Evolutionary conservation across 2,888 invertebrate genomes (phyloP).

Genomic region (Morinoia aosen): DNA sequence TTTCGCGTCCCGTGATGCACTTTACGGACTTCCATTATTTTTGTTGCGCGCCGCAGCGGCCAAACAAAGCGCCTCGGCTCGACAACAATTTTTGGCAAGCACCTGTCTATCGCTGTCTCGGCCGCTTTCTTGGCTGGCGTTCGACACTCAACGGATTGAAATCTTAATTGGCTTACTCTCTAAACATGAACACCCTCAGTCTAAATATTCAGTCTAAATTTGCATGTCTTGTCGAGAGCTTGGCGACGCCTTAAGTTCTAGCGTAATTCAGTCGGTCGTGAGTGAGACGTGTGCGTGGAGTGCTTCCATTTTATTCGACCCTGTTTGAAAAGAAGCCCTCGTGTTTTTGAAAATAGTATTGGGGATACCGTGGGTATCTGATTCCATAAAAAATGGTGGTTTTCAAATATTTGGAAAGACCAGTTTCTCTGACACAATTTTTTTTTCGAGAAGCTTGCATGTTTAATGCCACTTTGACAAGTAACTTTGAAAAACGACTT

Average conservation of each 20-base stretch:
- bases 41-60: neutral
- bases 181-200: neutral
- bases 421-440: neutral
- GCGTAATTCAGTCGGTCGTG: slow-evolving; percentile 8
- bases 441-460: neutral
- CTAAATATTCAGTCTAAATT: slow-evolving; percentile 34
- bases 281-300: neutral
- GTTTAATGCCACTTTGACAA: neutral
- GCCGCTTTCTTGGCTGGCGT: neutral
- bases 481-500: neutral
- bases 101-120: slow-evolving; percentile 37
- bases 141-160: slow-evolving; percentile 32
- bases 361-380: neutral
- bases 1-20: neutral
- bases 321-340: neutral
- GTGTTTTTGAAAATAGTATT: neutral
- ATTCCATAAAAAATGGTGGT: neutral
- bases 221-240: slow-evolving; percentile 8
- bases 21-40: slow-evolving; percentile 36
- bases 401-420: neutral
- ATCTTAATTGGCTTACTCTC: slow-evolving; percentile 45
- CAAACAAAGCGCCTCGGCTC: slow-evolving; percentile 1
- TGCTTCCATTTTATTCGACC: neutral
- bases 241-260: neutral
- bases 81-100: slow-evolving; percentile 46